phyloP scores from a whole-genome alignment of 2,113 vertebrate genomes.

The Thalassarche chlororhynchos region DNA sequence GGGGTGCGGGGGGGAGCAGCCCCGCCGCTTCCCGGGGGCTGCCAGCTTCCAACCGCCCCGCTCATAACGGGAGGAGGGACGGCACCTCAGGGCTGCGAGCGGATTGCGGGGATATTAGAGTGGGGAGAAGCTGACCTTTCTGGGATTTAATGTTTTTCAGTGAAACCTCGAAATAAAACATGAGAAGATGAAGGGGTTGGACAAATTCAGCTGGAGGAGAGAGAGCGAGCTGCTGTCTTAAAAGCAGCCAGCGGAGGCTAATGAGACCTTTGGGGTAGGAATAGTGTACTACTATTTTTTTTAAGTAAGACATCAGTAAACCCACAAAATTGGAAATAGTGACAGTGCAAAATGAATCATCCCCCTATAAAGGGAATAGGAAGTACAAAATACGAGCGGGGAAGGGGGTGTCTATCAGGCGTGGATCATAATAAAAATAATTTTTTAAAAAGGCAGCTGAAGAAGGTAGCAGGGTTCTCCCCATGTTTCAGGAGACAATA shows the following conservation, averaged over 20 bases:
- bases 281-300: neutral
- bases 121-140: neutral
- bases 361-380: conserved; percentile 55
- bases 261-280: conserved; percentile 51
- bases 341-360: conserved; percentile 69
- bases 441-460: neutral
- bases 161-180: conserved; percentile 28
- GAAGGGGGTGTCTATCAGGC: conserved; percentile 63
- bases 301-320: conserved; percentile 66
- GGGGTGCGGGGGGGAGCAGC: neutral
- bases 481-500: neutral
- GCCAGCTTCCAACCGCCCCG: neutral
- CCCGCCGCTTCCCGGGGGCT: neutral
- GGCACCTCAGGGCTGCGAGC: neutral
- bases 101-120: neutral
- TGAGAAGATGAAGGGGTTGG: conserved; percentile 32
- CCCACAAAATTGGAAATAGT: conserved; percentile 62
- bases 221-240: conserved; percentile 37
- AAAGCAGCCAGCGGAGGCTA: conserved; percentile 48
- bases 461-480: neutral
- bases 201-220: conserved; percentile 39
- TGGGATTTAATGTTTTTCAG: neutral
- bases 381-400: conserved; percentile 52
- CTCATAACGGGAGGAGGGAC: neutral
- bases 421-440: neutral